Conservation (phyloP, 1,140 invertebrate genomes). For the Spodoptera litura region DNA sequence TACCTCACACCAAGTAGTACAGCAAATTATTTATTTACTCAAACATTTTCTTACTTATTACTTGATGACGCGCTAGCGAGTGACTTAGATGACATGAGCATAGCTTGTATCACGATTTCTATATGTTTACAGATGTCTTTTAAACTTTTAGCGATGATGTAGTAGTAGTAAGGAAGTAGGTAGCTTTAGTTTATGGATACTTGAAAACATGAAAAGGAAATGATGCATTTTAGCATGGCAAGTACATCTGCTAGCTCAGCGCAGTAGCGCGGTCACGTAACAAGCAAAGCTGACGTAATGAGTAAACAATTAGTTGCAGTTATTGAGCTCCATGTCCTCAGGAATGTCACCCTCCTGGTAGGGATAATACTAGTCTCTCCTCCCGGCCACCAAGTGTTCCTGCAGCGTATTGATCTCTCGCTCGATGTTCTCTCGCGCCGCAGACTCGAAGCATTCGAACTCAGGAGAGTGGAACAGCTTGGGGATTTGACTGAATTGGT, state of each 20-base stretch:
- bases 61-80: no score
- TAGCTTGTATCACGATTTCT: no score
- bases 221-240: no score
- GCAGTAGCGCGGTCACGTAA: conserved; percentile 14
- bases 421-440: conserved; percentile 77
- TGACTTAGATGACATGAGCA: no score
- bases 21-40: conserved; percentile 9
- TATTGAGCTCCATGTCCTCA: not conserved
- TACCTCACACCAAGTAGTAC: not conserved
- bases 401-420: conserved; percentile 73
- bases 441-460: conserved; percentile 73
- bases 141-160: no score
- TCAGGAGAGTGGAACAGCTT: conserved; percentile 77
- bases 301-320: conserved; percentile 25
- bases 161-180: no score
- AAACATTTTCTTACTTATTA: conserved; percentile 7
- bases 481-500: conserved; percentile 77
- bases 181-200: no score
- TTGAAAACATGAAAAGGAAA: no score
- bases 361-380: conserved; percentile 61
- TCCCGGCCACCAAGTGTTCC: conserved; percentile 71
- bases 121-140: no score
- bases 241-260: not conserved
- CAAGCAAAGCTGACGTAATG: not conserved
- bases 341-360: conserved; percentile 17